Base-by-base conservation (phyloP, 2,888 invertebrate genomes). In the Mimas tiliae region DNA sequence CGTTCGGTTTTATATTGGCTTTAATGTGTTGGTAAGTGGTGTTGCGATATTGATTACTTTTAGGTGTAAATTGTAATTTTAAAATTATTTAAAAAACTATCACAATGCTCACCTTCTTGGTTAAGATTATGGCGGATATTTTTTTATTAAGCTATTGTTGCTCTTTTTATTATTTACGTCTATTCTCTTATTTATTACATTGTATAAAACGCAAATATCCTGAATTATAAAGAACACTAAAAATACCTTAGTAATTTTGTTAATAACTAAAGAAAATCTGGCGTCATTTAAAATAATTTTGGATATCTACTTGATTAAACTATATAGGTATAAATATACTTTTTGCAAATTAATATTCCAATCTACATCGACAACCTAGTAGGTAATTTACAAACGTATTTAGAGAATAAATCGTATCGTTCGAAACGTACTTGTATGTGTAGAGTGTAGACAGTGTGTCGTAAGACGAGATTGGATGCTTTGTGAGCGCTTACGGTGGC, bases 391-490 rank as follows among this genome's bases (percentile, higher is more conserved):
- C 38, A 38, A 58, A 19, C 42, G 58, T 19, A 12, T 38, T 58
- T 11, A 0, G 42, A 58, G 58, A 58, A 42, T 19, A 42, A 38
- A 38, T 58, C 19, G 58, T 6, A 12, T 58, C 58, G 52, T 27
- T 51, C 11, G 52, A 27, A 8, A 12, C 27, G 19, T 55, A 38
- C 12, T 45, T 14, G 9, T 45, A 45, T 45, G 33, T 53, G 34
- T n/a, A 14, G 27, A 11, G 11, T 38, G 38, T 33, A 48, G 55
- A 63, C 48, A 16, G 34, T 14, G 19, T 16, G 45, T 42, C 12
- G 53, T 38, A 48, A 65, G 48, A 34, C 65, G 47, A 72, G 70
- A 80, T 79, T 79, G 75, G 66, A 74, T 69, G 69, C 76, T 78
- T 78, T 80, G 78, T 74, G 70, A 72, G 72, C 71, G 62, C 48